These are phyloP conservation scores for Drosophila erecta DNA, from an alignment of 1,140 invertebrate species.

Conservation along the genomic window DNA sequence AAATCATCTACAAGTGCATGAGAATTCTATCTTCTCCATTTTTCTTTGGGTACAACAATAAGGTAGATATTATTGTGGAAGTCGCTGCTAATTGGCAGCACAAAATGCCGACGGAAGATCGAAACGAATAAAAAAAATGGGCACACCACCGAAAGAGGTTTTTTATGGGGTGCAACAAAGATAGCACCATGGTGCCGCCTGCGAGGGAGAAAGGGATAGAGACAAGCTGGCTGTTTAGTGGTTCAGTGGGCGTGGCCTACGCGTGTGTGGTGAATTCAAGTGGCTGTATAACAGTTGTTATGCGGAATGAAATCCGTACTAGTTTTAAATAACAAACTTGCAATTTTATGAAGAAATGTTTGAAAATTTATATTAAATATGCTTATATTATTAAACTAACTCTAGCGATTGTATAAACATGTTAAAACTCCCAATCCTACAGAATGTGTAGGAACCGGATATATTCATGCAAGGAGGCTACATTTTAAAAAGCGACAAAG, in stretches of 20 bases:
- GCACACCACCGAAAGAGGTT: slow-evolving; percentile 34
- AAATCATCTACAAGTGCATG: no score
- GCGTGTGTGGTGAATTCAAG: slow-evolving; percentile 26
- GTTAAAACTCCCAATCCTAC: no score
- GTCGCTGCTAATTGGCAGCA: slow-evolving; percentile 26
- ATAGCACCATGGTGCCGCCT: neutral
- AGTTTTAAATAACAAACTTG: no score
- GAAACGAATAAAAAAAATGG: slow-evolving; percentile 55
- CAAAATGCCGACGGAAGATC: slow-evolving; percentile 70
- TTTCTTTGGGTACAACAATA: slow-evolving; percentile 12
- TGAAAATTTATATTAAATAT: no score
- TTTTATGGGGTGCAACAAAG: neutral
- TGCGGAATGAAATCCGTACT: no score
- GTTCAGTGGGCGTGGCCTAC: slow-evolving; percentile 12
- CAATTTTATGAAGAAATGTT: no score
- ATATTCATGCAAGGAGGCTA: no score
- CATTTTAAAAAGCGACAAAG: no score
- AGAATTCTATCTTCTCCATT: slow-evolving; percentile 16
- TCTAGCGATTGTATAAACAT: no score
- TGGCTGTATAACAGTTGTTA: slow-evolving; percentile 12
- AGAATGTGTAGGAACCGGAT: no score
- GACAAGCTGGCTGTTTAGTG: neutral
- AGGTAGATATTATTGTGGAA: neutral
- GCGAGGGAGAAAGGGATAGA: slow-evolving; percentile 7
- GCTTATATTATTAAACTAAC: no score